Conservation (phyloP, 2,797 vertebrate genomes). For the Leptatherina wallacei region DNA sequence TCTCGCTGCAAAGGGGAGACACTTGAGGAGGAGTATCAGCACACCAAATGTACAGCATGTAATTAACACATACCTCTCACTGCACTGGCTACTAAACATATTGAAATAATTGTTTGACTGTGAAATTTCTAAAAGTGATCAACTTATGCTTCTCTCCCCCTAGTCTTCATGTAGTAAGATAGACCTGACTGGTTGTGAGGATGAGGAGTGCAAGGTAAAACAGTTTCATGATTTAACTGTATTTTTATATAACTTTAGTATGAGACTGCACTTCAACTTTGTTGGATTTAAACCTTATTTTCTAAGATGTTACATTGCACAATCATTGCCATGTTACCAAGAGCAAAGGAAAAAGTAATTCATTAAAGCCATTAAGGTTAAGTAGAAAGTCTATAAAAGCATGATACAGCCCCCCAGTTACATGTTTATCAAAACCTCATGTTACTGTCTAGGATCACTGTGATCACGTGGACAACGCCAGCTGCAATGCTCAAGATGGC, state of each 20-base stretch:
- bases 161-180: conserved; percentile 91
- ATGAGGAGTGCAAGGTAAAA: conserved; percentile 87
- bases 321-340: not conserved
- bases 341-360: not conserved
- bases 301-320: not conserved
- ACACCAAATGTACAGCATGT: conserved; percentile 95
- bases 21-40: conserved; percentile 93
- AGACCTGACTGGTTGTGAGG: conserved; percentile 90
- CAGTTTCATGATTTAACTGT: not conserved
- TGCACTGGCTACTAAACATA: not conserved
- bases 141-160: conserved; percentile 24
- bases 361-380: not conserved
- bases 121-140: not conserved
- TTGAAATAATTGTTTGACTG: not conserved
- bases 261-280: not conserved
- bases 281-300: not conserved
- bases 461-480: conserved; percentile 86
- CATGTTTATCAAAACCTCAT: not conserved
- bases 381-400: not conserved
- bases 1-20: conserved; percentile 89
- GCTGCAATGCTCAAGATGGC: conserved; percentile 86
- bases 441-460: conserved; percentile 83
- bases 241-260: not conserved
- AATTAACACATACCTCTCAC: conserved; percentile 66
- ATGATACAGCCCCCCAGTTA: not conserved